Conservation (phyloP, 2,888 invertebrate species). For the Watsonalla cultraria region DNA sequence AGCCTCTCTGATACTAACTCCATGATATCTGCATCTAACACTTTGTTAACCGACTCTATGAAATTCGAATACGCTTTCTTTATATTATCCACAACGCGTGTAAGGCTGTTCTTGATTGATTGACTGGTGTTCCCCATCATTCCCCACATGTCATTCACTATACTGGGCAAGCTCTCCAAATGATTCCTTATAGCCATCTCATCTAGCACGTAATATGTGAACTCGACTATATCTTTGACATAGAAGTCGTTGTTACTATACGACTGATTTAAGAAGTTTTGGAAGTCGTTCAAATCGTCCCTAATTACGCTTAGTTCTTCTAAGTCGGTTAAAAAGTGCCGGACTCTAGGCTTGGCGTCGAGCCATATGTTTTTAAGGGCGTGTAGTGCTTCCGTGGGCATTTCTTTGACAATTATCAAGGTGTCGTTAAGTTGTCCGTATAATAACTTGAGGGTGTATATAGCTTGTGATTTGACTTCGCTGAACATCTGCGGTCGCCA, state of each 20-base stretch:
- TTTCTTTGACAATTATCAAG: constrained; percentile 62
- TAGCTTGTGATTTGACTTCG: constrained; percentile 57
- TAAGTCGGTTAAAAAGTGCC: constrained; percentile 85
- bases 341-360: constrained; percentile 84
- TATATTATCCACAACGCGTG: constrained; percentile 85
- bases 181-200: constrained; percentile 88
- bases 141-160: constrained; percentile 90
- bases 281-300: constrained; percentile 84
- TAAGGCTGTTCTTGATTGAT: constrained; percentile 85
- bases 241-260: constrained; percentile 91
- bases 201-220: constrained; percentile 84
- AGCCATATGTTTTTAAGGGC: constrained; percentile 85
- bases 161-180: constrained; percentile 87
- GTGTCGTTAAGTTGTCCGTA: constrained; percentile 68
- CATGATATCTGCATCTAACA: constrained; percentile 86
- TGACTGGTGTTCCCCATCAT: constrained; percentile 91
- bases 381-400: constrained; percentile 83
- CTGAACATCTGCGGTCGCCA: constrained; percentile 88
- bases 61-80: constrained; percentile 85
- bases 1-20: constrained; percentile 84
- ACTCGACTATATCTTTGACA: constrained; percentile 86
- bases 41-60: constrained; percentile 82
- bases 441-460: constrained; percentile 51
- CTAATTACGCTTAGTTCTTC: constrained; percentile 85
- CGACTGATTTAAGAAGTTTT: constrained; percentile 85